A percentile compares a stretch with the other conserved stretches of the same genome.
These are phyloP conservation scores for Equus quagga DNA, from an alignment of 2,113 vertebrate genomes.

Conservation along the genomic window DNA sequence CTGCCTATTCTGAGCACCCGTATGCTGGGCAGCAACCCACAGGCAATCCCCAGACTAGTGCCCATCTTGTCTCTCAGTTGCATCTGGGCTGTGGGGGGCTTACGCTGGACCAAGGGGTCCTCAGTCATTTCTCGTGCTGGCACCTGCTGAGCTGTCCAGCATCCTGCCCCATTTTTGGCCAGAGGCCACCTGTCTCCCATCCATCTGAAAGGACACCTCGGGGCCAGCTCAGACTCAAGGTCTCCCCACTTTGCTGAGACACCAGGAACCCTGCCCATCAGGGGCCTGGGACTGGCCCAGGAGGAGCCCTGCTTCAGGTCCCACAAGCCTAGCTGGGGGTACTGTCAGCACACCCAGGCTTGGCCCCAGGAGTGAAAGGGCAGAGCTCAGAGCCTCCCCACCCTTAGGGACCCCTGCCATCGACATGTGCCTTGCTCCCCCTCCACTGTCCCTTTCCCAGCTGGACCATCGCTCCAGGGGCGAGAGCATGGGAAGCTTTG, in stretches of 20 bases:
- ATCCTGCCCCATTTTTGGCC: neutral
- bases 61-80: neutral
- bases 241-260: neutral
- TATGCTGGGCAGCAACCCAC: neutral
- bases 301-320: neutral
- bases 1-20: neutral
- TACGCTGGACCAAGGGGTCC: neutral
- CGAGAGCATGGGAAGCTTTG: neutral
- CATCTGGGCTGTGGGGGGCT: neutral
- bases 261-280: neutral
- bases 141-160: neutral
- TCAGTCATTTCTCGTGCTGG: neutral
- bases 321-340: neutral
- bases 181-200: neutral
- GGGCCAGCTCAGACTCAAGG: neutral
- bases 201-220: neutral
- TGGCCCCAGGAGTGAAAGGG: neutral
- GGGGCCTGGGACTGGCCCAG: neutral
- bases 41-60: neutral
- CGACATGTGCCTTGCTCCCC: neutral
- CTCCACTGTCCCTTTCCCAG: neutral
- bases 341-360: neutral
- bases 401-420: neutral
- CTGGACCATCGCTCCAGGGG: neutral
- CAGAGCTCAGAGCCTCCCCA: neutral